Base-by-base conservation (phyloP, 1,140 invertebrate genomes). In the Oedothorax gibbosus region DNA sequence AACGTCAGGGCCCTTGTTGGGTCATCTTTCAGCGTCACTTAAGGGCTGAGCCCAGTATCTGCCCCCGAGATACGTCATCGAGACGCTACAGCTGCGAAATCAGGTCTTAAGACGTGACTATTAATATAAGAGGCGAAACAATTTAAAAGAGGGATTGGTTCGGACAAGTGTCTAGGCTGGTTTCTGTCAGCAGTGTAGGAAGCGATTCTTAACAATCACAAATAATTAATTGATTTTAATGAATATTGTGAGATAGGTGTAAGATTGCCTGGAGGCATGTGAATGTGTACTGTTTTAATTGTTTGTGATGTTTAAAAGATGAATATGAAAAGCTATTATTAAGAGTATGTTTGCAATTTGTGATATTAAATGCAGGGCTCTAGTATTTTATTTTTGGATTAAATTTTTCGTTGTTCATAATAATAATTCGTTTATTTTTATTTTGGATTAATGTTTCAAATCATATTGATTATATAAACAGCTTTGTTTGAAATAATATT, bases 11-110 rank as follows among this genome's bases (percentile, higher is more conserved):
- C 66, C 68, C 68, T 68, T 75, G 65, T 21, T 21, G 54, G 65
- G 68, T 81, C 79, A 81, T 72, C 79, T 81, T 72, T 81, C 79
- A 81, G 79, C 68, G 79, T 81, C 79, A 81, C 65, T 68, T 81
- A 11, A 18, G 21, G 53, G 66, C 66, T 69, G 56, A 69, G 79
- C 56, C 79, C 49, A 21, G 21, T 50, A 81, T 57, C 49, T 68
- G 66, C 53, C 62, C 62, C 35, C 77, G 56, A 79, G 68, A 79
- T 68, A 65, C 68, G 77, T 79, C 77, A 79, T 79, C 64, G 51
- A 56, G 65, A 68, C 77, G 56, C 50, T 57, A 56, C 57, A 65
- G 69, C 49, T 71, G 69, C 69, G 51, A 49, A 71, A 62, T 64
- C 57, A 77, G 15, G 75, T 62, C 75, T 77, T 77, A 77, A 77